Evolutionary conservation across 2,888 invertebrate genomes (phyloP).

Genomic region (Euplagia quadripunctaria): DNA sequence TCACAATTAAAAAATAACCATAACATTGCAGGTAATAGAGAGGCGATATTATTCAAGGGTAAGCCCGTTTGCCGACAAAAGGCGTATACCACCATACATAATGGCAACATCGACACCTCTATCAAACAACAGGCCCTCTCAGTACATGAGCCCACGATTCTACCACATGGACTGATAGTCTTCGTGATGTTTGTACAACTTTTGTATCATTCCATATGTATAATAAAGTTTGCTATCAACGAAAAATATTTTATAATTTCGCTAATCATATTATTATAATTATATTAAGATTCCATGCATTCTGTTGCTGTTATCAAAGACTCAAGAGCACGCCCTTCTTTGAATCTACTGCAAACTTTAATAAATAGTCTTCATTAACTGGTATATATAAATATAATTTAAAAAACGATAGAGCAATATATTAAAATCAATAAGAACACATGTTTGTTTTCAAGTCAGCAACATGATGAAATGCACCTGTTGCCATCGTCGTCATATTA

Average conservation of each 20-base stretch:
- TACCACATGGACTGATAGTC: constrained; percentile 85
- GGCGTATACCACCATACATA: constrained; percentile 77
- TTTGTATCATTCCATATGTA: constrained; percentile 45
- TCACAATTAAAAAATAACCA: not conserved
- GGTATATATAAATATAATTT: too few relatives aligned
- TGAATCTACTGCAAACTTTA: too few relatives aligned
- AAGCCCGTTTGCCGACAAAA: constrained; percentile 85
- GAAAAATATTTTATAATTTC: not conserved
- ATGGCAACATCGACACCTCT: constrained; percentile 77
- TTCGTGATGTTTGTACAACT: constrained; percentile 22
- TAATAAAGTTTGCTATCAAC: constrained; percentile 31
- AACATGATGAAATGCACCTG: too few relatives aligned
- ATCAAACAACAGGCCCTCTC: constrained; percentile 72
- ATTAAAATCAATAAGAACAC: too few relatives aligned
- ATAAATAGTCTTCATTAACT: too few relatives aligned
- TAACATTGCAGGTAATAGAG: constrained; percentile 78
- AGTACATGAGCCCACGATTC: constrained; percentile 86
- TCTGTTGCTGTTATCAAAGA: too few relatives aligned
- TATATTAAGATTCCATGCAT: too few relatives aligned
- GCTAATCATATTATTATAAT: too few relatives aligned
- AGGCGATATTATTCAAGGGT: constrained; percentile 85
- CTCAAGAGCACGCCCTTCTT: too few relatives aligned
- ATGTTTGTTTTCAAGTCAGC: too few relatives aligned
- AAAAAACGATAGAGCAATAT: too few relatives aligned
- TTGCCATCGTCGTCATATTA: too few relatives aligned